phyloP scores from a whole-genome alignment of 2,797 vertebrate species.

The Bradypodion pumilum region DNA sequence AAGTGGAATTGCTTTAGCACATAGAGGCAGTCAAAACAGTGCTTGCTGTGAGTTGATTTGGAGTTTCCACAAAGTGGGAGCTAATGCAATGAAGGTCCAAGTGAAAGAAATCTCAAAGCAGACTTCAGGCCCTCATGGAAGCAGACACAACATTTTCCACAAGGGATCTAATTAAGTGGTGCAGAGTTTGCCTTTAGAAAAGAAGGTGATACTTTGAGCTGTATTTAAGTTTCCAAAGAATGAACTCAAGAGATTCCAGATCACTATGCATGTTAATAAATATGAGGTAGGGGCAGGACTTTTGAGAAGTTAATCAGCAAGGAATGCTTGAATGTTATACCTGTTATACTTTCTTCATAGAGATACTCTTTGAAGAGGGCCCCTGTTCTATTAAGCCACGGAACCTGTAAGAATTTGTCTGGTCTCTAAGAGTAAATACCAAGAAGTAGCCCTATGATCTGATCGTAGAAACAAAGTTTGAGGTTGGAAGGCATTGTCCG shows the following conservation, averaged over 20 bases:
- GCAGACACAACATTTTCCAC: neutral
- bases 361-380: too few relatives aligned
- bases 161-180: constrained; percentile 1
- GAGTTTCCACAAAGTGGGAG: neutral
- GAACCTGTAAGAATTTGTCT: too few relatives aligned
- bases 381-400: too few relatives aligned
- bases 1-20: too few relatives aligned
- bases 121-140: too few relatives aligned
- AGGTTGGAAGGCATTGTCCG: too few relatives aligned
- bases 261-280: neutral
- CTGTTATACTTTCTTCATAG: too few relatives aligned
- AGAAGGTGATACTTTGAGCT: neutral
- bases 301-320: neutral
- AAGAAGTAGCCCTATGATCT: too few relatives aligned
- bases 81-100: neutral
- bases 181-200: neutral
- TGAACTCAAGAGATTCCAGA: constrained; percentile 5
- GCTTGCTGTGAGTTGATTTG: neutral
- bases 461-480: too few relatives aligned
- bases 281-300: neutral
- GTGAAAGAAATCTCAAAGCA: too few relatives aligned
- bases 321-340: neutral
- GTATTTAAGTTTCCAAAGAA: neutral
- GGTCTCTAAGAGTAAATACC: too few relatives aligned
- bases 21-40: too few relatives aligned